A percentile compares a stretch with the other conserved stretches of the same genome.
Evolutionary conservation across 2,113 vertebrate genomes (phyloP).

Genomic region (Cranoglanis bouderius): DNA sequence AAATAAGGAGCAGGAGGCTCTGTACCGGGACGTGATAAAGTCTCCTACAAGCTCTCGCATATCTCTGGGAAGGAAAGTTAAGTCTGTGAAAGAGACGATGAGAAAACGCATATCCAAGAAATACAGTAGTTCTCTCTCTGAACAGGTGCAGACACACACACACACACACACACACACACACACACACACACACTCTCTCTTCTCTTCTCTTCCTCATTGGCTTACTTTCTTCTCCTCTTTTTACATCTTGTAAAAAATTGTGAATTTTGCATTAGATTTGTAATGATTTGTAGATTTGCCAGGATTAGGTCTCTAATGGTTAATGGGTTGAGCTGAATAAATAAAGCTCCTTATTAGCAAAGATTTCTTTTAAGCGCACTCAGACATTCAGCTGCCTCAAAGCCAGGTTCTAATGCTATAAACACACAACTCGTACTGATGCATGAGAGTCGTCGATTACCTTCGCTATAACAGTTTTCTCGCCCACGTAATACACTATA

Average conservation of each 20-base stretch:
- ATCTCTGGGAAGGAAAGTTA: slow-evolving; percentile 97
- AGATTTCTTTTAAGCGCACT: background rate
- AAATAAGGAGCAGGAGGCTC: slow-evolving; percentile 88
- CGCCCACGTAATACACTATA: too few relatives aligned
- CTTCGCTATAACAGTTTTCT: too few relatives aligned
- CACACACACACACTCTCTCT: background rate
- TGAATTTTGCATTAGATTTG: background rate
- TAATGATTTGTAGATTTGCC: background rate
- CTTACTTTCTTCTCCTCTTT: background rate
- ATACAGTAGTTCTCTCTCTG: slow-evolving; percentile 89
- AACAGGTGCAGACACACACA: slow-evolving; percentile 80
- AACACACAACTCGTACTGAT: background rate
- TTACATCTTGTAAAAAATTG: background rate
- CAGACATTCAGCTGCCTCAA: background rate
- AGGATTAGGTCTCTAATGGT: background rate
- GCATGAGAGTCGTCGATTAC: background rate
- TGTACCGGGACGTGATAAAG: slow-evolving; percentile 92
- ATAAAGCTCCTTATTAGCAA: background rate
- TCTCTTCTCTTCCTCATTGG: background rate
- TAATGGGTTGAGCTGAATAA: background rate
- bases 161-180: slow-evolving; percentile 9
- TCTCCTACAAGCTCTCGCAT: slow-evolving; percentile 92
- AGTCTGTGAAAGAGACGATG: slow-evolving; percentile 98
- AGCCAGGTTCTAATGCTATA: background rate
- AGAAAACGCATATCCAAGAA: slow-evolving; percentile 99